Percentiles rank a stretch among this genome's conserved stretches.
These are phyloP conservation scores for Acrobasis repandana DNA, from an alignment of 2,888 invertebrate species.

Conservation along the genomic window DNA sequence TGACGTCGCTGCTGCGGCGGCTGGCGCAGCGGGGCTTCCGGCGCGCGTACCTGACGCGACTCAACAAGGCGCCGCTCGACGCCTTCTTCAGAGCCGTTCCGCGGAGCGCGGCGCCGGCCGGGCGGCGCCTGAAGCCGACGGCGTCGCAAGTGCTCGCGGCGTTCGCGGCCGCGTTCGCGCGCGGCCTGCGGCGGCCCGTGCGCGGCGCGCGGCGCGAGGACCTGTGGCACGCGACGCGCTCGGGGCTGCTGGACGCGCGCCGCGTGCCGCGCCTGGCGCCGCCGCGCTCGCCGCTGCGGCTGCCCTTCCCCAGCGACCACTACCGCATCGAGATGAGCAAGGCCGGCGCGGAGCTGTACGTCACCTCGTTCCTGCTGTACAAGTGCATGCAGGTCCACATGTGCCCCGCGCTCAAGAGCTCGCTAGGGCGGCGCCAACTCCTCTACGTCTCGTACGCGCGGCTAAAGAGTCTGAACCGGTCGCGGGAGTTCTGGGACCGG, in stretches of 20 bases:
- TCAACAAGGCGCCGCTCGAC: not conserved
- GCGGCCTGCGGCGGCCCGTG: not conserved
- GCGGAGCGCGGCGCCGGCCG: not conserved
- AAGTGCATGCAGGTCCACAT: not conserved
- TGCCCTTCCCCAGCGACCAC: not conserved
- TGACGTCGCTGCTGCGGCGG: not conserved
- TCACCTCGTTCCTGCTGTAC: not conserved
- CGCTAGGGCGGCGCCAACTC: not conserved
- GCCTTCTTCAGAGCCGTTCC: not conserved
- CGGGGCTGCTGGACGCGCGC: not conserved
- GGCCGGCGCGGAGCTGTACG: not conserved
- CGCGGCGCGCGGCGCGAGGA: not conserved
- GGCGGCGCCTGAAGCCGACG: slow-evolving; percentile 5
- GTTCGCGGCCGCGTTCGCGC: slow-evolving; percentile 4
- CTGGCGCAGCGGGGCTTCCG: not conserved
- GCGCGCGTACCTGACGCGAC: not conserved
- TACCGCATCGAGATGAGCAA: not conserved
- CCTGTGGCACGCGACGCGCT: not conserved
- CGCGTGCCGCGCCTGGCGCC: not conserved
- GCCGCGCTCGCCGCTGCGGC: not conserved
- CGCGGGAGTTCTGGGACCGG: not conserved
- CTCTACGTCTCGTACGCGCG: not conserved
- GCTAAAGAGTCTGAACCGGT: not conserved
- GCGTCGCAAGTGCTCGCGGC: not conserved
- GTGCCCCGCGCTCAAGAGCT: not conserved